Conservation (phyloP, 2,888 invertebrate species). For the Zaprionus lineosus region DNA sequence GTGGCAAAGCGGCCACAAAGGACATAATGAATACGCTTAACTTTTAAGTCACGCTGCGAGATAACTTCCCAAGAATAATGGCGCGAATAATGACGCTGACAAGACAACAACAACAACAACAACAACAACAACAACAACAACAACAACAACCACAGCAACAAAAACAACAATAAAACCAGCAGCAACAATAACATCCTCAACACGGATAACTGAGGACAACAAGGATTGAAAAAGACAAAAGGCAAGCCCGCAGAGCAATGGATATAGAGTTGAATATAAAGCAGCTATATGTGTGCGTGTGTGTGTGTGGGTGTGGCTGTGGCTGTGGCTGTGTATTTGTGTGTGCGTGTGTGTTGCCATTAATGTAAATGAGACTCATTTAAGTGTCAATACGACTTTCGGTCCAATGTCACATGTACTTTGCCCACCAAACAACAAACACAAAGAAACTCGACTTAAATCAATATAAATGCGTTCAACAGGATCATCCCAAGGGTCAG, state of each 20-base stretch:
- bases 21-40: slow-evolving; percentile 75
- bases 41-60: slow-evolving; percentile 73
- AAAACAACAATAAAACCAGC: slow-evolving; percentile 2
- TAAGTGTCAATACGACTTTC: slow-evolving; percentile 68
- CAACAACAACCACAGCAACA: background rate
- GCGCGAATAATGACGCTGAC: slow-evolving; percentile 70
- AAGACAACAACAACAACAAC: slow-evolving; percentile 40
- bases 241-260: slow-evolving; percentile 35
- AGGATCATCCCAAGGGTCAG: background rate
- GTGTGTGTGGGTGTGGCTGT: background rate
- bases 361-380: slow-evolving; percentile 70
- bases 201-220: slow-evolving; percentile 10
- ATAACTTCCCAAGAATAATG: slow-evolving; percentile 69
- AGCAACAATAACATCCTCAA: background rate
- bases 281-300: slow-evolving; percentile 17
- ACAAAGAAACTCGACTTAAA: slow-evolving; percentile 32
- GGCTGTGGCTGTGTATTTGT: too few species aligned
- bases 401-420: slow-evolving; percentile 37
- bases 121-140: slow-evolving; percentile 16
- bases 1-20: slow-evolving; percentile 61
- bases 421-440: background rate
- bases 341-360: slow-evolving; percentile 38
- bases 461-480: slow-evolving; percentile 35
- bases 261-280: slow-evolving; percentile 41
- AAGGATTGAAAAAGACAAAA: slow-evolving; percentile 35